phyloP scores from a whole-genome alignment of 2,113 vertebrate genomes.

The Halcyon malimbica region DNA sequence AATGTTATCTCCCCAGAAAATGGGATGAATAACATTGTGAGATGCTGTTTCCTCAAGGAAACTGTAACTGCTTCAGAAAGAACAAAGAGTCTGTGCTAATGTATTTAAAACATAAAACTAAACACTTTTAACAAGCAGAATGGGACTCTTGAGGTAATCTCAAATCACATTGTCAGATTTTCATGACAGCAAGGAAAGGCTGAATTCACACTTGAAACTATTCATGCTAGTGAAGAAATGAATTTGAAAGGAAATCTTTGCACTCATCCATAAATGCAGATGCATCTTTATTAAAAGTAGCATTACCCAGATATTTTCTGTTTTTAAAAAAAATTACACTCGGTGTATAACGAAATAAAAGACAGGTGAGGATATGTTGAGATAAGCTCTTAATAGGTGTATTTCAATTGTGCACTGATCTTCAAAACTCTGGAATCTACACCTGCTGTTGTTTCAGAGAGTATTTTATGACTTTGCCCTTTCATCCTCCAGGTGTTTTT shows the following conservation, averaged over 20 bases:
- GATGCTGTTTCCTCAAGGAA: not conserved
- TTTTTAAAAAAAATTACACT: not conserved
- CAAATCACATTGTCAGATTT: not conserved
- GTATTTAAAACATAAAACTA: not conserved
- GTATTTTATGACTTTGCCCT: not conserved
- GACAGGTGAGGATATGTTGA: not conserved
- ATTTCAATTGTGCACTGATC: not conserved
- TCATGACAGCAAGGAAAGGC: not conserved
- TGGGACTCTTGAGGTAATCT: not conserved
- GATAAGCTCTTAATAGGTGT: not conserved
- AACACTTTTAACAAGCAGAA: not conserved
- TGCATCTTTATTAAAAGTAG: not conserved
- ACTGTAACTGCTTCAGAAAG: not conserved
- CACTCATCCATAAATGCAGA: not conserved
- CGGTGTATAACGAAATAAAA: rapidly evolving
- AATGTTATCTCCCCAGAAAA: not conserved
- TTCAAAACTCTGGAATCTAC: not conserved
- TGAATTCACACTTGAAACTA: not conserved
- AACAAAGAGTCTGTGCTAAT: not conserved
- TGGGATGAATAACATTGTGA: not conserved
- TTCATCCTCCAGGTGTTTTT: not conserved
- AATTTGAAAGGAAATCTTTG: not conserved
- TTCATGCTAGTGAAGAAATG: not conserved
- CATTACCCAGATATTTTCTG: not conserved
- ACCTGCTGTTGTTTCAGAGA: not conserved